Evolutionary conservation across 35 echinoderm and acorn worm genomes (phyloP).

Genomic region (Hemicentrotus pulcherrimus): DNA sequence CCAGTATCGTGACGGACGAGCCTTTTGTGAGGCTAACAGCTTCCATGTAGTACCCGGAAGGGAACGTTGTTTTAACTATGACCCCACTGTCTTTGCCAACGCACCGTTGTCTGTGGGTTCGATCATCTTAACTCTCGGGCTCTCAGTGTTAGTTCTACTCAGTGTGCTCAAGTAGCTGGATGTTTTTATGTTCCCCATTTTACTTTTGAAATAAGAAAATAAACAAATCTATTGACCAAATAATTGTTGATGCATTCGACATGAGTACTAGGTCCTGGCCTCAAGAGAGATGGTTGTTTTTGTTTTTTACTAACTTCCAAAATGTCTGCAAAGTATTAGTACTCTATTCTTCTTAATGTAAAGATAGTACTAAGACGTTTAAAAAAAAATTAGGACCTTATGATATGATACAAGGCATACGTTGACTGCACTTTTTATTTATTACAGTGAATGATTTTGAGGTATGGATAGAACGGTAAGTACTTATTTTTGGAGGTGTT

Average conservation of each 20-base stretch:
- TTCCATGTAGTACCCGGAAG: slow-evolving; percentile 77
- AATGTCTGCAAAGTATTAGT: too few relatives aligned
- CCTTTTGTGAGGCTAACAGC: slow-evolving; percentile 85
- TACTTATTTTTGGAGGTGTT: too few relatives aligned
- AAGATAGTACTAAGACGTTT: too few relatives aligned
- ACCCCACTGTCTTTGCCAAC: slow-evolving; percentile 72
- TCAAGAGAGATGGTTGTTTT: background rate
- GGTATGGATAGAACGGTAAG: too few relatives aligned
- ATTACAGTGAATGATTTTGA: too few relatives aligned
- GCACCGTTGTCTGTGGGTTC: background rate
- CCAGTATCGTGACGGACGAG: slow-evolving; percentile 51
- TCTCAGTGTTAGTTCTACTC: background rate
- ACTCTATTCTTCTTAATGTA: too few relatives aligned
- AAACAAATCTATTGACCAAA: too few relatives aligned
- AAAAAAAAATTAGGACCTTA: too few relatives aligned
- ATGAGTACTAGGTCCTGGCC: background rate
- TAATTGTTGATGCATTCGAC: too few relatives aligned
- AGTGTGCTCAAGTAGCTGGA: background rate
- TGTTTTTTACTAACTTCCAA: too few relatives aligned
- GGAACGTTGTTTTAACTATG: slow-evolving; percentile 94
- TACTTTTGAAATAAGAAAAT: too few relatives aligned
- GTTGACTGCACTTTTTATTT: background rate
- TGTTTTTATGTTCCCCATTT: background rate
- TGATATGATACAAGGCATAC: background rate
- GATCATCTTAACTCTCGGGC: background rate